Percentiles rank a stretch among this genome's conserved stretches.
Conservation (phyloP, 2,113 vertebrate genomes). For the Caloenas nicobarica region DNA sequence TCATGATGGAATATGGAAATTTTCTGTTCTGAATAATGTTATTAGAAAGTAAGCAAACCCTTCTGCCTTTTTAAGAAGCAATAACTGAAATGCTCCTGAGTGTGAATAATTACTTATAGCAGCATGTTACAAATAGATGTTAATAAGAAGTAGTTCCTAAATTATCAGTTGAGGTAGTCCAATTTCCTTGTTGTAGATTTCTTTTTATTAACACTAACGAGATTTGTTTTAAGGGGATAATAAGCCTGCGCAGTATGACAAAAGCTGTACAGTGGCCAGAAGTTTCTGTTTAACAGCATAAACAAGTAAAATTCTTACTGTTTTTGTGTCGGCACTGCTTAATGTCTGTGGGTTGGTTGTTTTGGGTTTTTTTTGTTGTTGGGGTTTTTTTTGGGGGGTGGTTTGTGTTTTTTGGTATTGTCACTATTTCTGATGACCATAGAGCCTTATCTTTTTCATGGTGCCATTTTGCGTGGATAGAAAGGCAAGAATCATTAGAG, state of each 20-base stretch:
- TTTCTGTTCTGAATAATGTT: background rate
- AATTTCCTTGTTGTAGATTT: slow-evolving; percentile 49
- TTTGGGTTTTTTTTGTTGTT: no score
- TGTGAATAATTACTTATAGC: slow-evolving; percentile 46
- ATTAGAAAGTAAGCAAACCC: background rate
- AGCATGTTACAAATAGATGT: slow-evolving; percentile 50
- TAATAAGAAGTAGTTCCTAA: slow-evolving; percentile 19
- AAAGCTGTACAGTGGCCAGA: background rate
- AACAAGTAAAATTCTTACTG: background rate
- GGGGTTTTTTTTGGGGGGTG: no score
- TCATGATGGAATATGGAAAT: background rate
- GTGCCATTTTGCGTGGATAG: background rate
- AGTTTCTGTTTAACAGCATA: background rate
- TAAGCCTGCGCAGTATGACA: background rate
- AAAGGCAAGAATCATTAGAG: background rate
- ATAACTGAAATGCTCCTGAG: background rate
- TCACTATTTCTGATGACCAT: background rate
- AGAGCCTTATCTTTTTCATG: background rate
- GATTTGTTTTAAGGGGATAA: background rate
- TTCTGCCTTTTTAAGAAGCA: background rate
- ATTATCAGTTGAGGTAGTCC: slow-evolving; percentile 31
- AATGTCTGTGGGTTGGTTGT: background rate
- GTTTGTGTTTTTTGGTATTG: no score
- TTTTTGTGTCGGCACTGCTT: background rate
- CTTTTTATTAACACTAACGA: slow-evolving; percentile 36